phyloP scores from a whole-genome alignment of 2,888 invertebrate species.

The Xestia c-nigrum region DNA sequence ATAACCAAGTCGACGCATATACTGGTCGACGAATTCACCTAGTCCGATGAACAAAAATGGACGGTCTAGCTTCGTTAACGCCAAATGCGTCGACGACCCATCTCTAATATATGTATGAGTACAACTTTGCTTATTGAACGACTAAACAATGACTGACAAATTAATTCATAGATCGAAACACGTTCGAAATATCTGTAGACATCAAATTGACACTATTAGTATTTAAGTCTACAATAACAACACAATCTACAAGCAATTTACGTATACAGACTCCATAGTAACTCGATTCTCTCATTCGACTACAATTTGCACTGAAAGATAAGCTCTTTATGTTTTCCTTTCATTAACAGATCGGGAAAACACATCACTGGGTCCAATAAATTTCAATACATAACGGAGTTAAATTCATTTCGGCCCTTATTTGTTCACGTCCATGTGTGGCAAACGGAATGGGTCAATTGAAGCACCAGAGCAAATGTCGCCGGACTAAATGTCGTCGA shows the following conservation, averaged over 20 bases:
- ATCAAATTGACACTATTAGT: background rate
- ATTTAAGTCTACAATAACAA: constrained; percentile 19
- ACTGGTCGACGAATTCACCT: no score
- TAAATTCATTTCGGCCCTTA: constrained; percentile 64
- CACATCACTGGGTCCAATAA: constrained; percentile 59
- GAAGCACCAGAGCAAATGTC: constrained; percentile 81
- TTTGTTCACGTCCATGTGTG: constrained; percentile 66
- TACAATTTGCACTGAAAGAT: constrained; percentile 49
- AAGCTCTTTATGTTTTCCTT: constrained; percentile 61
- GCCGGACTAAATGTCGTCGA: constrained; percentile 76
- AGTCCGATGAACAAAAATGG: no score
- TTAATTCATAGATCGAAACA: constrained; percentile 3
- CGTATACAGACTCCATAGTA: constrained; percentile 5
- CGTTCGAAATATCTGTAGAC: background rate
- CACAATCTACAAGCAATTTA: constrained; percentile 23
- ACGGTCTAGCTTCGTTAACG: no score
- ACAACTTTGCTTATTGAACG: background rate
- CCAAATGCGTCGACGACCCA: no score
- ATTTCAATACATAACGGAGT: constrained; percentile 63
- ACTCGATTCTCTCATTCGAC: constrained; percentile 36
- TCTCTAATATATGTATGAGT: no score
- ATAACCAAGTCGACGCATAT: no score
- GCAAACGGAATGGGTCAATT: constrained; percentile 79
- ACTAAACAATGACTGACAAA: background rate
- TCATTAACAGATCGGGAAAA: constrained; percentile 58